These are phyloP conservation scores for Cossypha caffra DNA, from an alignment of 2,797 vertebrate genomes.

Conservation along the genomic window DNA sequence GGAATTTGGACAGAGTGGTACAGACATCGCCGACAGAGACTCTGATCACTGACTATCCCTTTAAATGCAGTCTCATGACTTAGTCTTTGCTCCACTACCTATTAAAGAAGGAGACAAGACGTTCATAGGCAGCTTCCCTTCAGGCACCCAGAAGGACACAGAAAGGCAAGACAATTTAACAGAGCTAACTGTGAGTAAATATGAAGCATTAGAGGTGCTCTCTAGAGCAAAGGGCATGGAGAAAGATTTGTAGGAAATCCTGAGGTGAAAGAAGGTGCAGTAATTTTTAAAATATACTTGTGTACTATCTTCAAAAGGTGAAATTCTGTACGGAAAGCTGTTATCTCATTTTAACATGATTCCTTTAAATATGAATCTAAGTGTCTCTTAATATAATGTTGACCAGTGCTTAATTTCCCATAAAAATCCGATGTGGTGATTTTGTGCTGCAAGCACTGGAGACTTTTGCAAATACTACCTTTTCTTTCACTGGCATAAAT, in stretches of 20 bases:
- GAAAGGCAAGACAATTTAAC: slow-evolving; percentile 41
- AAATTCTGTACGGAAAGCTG: neutral
- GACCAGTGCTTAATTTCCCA: neutral
- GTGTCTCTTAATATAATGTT: neutral
- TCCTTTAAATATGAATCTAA: neutral
- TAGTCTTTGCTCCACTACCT: slow-evolving; percentile 74
- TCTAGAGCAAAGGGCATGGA: slow-evolving; percentile 55
- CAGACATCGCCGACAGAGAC: slow-evolving; percentile 91
- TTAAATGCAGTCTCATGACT: slow-evolving; percentile 88
- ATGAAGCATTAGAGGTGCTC: slow-evolving; percentile 16
- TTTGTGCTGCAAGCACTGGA: neutral
- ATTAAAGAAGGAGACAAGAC: slow-evolving; percentile 70
- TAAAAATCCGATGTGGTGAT: neutral
- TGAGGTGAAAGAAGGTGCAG: slow-evolving; percentile 2
- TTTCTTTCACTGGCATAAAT: neutral
- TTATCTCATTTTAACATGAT: neutral
- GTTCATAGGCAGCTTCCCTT: slow-evolving; percentile 38
- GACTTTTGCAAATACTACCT: neutral
- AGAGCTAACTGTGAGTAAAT: slow-evolving; percentile 66
- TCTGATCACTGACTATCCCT: slow-evolving; percentile 81
- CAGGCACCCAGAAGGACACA: slow-evolving; percentile 47
- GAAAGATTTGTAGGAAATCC: slow-evolving; percentile 53
- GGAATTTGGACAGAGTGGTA: slow-evolving; percentile 90
- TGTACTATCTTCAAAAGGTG: neutral
- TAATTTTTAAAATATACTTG: neutral